Conservation (phyloP, 2,113 vertebrate genomes). For the Heteronetta atricapilla region DNA sequence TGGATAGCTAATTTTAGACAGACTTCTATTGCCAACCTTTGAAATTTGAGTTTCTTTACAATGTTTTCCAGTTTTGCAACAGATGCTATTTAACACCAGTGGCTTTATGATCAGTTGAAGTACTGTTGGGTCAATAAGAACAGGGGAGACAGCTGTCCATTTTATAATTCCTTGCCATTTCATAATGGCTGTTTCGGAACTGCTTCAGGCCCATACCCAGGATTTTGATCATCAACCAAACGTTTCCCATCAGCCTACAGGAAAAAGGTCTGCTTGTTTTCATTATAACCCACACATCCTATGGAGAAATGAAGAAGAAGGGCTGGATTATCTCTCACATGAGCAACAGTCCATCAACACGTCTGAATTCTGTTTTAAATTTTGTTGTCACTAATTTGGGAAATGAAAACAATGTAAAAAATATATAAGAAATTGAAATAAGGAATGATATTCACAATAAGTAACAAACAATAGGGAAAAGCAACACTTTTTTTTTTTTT, state of each 20-base stretch:
- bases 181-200: neutral
- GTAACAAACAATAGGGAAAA: neutral
- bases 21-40: neutral
- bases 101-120: neutral
- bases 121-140: neutral
- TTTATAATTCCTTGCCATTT: neutral
- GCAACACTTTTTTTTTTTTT: neutral
- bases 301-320: neutral
- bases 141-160: neutral
- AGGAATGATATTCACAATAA: neutral
- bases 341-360: neutral
- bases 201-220: fast-evolving
- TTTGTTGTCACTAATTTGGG: neutral
- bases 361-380: neutral
- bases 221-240: neutral
- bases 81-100: neutral
- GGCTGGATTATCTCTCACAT: neutral
- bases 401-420: neutral
- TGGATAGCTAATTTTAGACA: neutral
- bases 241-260: neutral
- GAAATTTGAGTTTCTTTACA: neutral
- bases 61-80: neutral
- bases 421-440: neutral
- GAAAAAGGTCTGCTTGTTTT: neutral
- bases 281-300: neutral